Evolutionary conservation across 2,113 vertebrate species (phyloP).

Genomic region (Pseudopipra pipra): DNA sequence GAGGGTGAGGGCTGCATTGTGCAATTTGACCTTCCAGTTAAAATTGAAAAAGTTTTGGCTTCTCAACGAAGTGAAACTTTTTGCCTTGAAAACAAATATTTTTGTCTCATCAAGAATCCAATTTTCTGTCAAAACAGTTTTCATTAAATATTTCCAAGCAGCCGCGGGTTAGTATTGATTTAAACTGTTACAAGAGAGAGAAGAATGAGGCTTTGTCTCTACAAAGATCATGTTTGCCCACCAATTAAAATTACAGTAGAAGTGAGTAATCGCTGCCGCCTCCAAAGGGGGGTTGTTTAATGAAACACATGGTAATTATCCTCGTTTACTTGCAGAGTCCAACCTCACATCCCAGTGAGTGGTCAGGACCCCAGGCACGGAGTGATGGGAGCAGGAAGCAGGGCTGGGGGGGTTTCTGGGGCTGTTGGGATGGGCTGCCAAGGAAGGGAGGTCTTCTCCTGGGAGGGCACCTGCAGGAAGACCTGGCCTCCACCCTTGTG

Average conservation of each 20-base stretch:
- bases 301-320: background rate
- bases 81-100: background rate
- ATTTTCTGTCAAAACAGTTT: slow-evolving; percentile 67
- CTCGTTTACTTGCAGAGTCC: background rate
- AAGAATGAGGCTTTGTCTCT: slow-evolving; percentile 50
- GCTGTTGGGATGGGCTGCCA: background rate
- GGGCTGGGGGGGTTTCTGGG: background rate
- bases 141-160: slow-evolving; percentile 61
- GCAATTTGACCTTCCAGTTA: background rate
- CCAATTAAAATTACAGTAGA: slow-evolving; percentile 44
- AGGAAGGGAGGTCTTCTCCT: background rate
- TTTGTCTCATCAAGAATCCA: slow-evolving; percentile 49
- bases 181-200: slow-evolving; percentile 42
- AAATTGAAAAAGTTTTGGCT: background rate
- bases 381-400: background rate
- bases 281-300: background rate
- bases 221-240: slow-evolving; percentile 35
- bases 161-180: slow-evolving; percentile 57
- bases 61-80: background rate
- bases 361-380: rapidly evolving
- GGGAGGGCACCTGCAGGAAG: background rate
- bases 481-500: rapidly evolving
- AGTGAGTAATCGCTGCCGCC: background rate
- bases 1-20: rapidly evolving
- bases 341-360: rapidly evolving